phyloP scores from a whole-genome alignment of 2,888 invertebrate species.

The Carpatolechia fugitivella region DNA sequence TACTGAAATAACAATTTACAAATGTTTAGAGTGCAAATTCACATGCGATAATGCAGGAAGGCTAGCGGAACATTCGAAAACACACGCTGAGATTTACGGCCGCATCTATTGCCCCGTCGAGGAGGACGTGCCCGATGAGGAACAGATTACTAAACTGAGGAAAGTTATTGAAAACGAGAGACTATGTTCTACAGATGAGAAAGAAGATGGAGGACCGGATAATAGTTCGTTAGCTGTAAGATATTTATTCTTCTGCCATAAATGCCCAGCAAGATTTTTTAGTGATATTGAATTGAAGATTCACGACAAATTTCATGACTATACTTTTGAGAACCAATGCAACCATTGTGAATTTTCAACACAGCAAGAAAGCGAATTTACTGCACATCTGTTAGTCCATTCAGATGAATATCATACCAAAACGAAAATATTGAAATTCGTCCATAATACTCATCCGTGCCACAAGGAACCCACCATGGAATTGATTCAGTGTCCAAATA shows the following conservation, averaged over 20 bases:
- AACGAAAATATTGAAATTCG: conserved; percentile 82
- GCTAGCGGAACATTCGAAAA: conserved; percentile 85
- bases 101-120: conserved; percentile 86
- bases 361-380: conserved; percentile 83
- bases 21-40: conserved; percentile 89
- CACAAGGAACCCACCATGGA: conserved; percentile 82
- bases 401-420: conserved; percentile 88
- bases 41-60: conserved; percentile 85
- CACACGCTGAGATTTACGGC: conserved; percentile 85
- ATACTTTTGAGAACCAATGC: conserved; percentile 83
- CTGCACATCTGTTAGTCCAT: conserved; percentile 86
- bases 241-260: conserved; percentile 82
- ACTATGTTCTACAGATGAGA: conserved; percentile 41
- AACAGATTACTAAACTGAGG: conserved; percentile 77
- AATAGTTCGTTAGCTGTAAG: conserved; percentile 66
- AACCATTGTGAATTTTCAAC: conserved; percentile 88
- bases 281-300: conserved; percentile 85
- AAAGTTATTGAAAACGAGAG: conserved; percentile 65
- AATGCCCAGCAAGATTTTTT: conserved; percentile 91
- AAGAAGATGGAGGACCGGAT: conserved; percentile 39
- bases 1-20: conserved; percentile 74
- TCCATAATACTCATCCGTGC: conserved; percentile 81
- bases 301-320: conserved; percentile 85
- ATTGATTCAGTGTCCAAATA: conserved; percentile 48
- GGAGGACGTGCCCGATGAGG: conserved; percentile 81